A percentile compares a stretch with the other conserved stretches of the same genome.
Evolutionary conservation across 2,113 vertebrate genomes (phyloP).

Genomic region (Balaeniceps rex): DNA sequence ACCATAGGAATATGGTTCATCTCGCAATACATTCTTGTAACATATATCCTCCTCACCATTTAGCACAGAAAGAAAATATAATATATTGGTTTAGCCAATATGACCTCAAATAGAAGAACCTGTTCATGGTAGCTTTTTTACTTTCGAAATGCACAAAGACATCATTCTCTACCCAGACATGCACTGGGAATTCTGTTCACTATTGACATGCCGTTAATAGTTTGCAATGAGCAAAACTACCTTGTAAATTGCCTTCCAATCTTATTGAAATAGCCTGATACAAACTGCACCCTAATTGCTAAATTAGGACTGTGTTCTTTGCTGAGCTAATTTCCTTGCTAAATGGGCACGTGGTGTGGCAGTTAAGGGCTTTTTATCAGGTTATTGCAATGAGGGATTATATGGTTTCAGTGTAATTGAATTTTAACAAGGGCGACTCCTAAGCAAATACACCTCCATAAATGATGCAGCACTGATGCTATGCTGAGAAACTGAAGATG

Average conservation of each 20-base stretch:
- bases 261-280: slow-evolving; percentile 26
- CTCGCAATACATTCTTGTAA: not conserved
- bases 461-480: slow-evolving; percentile 12
- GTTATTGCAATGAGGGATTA: slow-evolving; percentile 57
- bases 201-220: not conserved
- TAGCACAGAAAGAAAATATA: not conserved
- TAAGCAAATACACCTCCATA: slow-evolving; percentile 47
- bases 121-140: not conserved
- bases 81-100: not conserved
- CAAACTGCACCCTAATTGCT: slow-evolving; percentile 45
- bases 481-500: slow-evolving; percentile 11
- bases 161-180: not conserved
- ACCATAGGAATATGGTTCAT: not conserved
- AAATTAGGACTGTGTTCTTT: slow-evolving; percentile 52
- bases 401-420: slow-evolving; percentile 53
- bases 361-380: slow-evolving; percentile 54
- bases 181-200: not conserved
- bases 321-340: slow-evolving; percentile 42
- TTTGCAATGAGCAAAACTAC: not conserved
- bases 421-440: slow-evolving; percentile 44
- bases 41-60: not conserved
- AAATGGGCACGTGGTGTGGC: slow-evolving; percentile 18
- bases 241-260: slow-evolving; percentile 37
- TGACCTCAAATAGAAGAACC: not conserved
- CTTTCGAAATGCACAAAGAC: not conserved